Evolutionary conservation across 2,888 invertebrate species (phyloP).

Genomic region (Lepidocyrtoides sp.): DNA sequence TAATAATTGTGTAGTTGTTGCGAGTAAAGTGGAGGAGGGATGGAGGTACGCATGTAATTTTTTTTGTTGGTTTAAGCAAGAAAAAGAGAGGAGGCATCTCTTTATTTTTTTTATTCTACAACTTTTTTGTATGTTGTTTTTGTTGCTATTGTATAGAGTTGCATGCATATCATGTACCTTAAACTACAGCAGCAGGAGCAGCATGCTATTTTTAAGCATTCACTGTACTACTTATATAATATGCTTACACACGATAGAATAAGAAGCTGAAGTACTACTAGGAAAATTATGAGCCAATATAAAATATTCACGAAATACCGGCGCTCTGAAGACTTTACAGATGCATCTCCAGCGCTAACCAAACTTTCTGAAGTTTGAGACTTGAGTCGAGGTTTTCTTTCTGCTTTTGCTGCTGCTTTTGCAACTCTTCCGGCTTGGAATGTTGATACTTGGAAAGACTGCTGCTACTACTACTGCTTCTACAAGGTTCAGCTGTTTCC

Average conservation of each 20-base stretch:
- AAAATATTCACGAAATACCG: constrained; percentile 82
- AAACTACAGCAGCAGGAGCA: no score
- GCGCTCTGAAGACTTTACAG: constrained; percentile 83
- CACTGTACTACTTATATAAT: not conserved
- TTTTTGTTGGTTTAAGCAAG: not conserved
- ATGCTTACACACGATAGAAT: not conserved
- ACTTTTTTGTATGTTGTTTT: not conserved
- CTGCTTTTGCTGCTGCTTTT: constrained; percentile 47
- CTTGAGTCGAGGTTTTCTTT: constrained; percentile 80
- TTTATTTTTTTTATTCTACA: no score
- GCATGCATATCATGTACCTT: not conserved
- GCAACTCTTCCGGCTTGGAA: constrained; percentile 64
- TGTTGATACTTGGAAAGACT: constrained; percentile 67
- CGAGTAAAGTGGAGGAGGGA: not conserved
- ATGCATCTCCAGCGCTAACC: constrained; percentile 83
- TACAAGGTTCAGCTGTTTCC: constrained; percentile 77
- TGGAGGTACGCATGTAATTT: not conserved
- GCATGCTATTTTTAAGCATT: not conserved
- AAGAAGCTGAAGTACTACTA: constrained; percentile 52
- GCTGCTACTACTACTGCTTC: constrained; percentile 77
- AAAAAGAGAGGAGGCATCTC: not conserved
- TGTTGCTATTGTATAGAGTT: not conserved
- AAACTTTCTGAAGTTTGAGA: constrained; percentile 84
- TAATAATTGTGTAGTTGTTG: not conserved
- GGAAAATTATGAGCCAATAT: constrained; percentile 74